A percentile compares a stretch with the other conserved stretches of the same genome.
Conservation (phyloP, 2,797 vertebrate species). For the Clarias laeviceps region DNA sequence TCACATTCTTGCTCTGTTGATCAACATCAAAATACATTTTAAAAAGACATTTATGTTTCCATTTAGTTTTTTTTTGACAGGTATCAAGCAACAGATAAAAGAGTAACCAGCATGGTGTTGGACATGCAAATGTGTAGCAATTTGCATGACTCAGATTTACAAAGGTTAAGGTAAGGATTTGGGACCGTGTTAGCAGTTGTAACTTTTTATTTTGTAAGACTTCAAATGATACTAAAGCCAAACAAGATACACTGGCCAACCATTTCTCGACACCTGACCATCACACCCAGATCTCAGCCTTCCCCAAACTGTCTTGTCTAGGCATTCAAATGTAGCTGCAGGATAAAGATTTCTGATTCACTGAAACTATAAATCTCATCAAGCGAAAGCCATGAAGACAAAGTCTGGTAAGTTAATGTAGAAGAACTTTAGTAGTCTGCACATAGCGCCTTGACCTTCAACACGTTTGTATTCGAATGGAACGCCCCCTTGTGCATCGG, state of each 20-base stretch:
- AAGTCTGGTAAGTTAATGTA: too few species aligned
- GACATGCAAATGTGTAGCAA: conserved; percentile 15
- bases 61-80: background rate
- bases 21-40: background rate
- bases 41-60: background rate
- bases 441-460: too few species aligned
- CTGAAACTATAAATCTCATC: background rate
- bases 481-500: background rate
- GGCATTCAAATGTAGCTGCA: background rate
- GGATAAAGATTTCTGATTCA: background rate
- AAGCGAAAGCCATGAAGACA: background rate
- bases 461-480: background rate
- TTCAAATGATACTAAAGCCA: background rate
- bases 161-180: conserved; percentile 15
- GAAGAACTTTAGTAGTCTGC: too few species aligned
- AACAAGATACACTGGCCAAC: background rate
- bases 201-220: background rate
- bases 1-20: background rate
- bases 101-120: background rate
- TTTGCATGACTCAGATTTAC: conserved; percentile 19
- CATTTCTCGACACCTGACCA: background rate
- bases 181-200: background rate
- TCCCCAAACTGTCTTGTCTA: background rate
- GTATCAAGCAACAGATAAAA: background rate
- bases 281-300: background rate